These are phyloP conservation scores for Indicator indicator DNA, from an alignment of 2,113 vertebrate genomes.

Conservation along the genomic window DNA sequence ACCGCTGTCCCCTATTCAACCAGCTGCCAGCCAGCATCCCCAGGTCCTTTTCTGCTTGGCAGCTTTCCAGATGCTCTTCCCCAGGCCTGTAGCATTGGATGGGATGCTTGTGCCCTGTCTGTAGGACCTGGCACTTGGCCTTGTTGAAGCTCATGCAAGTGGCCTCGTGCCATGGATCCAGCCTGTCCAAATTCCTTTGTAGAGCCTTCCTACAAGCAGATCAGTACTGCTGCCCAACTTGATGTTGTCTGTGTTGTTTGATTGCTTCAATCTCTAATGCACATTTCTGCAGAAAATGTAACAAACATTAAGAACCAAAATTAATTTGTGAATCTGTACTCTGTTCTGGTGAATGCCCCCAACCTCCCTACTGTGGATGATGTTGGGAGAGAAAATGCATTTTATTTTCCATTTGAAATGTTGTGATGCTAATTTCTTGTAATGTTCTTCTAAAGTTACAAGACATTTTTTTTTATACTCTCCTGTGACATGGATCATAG, in stretches of 20 bases:
- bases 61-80: not conserved
- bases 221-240: not conserved
- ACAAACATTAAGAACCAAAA: not conserved
- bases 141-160: not conserved
- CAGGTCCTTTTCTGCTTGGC: not conserved
- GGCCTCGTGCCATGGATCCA: not conserved
- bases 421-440: not conserved
- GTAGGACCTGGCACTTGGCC: not conserved
- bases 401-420: not conserved
- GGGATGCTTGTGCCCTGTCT: not conserved
- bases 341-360: not conserved
- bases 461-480: not conserved
- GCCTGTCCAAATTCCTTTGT: not conserved
- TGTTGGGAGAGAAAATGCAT: not conserved
- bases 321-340: not conserved
- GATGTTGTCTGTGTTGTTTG: not conserved
- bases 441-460: not conserved
- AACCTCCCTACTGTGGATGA: not conserved
- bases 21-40: fast-evolving
- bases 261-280: not conserved
- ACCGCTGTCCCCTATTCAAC: not conserved
- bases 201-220: not conserved
- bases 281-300: not conserved
- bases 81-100: not conserved
- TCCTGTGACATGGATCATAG: not conserved